Evolutionary conservation across 2,113 vertebrate genomes (phyloP), one percentile per base, ranked within the genome.

Genomic region (Tragelaphus scriptus): DNA sequence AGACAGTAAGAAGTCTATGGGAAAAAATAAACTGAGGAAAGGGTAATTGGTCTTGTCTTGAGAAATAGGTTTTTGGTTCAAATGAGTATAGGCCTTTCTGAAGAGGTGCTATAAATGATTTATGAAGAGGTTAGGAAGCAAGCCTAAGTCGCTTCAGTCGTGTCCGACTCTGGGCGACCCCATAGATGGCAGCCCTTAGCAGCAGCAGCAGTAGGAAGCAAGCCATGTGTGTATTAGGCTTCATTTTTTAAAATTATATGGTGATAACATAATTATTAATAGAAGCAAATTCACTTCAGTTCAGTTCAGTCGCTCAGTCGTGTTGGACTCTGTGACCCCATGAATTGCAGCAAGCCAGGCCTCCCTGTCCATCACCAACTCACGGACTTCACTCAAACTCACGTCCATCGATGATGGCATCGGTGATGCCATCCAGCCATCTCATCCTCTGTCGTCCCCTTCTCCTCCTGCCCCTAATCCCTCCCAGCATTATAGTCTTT

Each of bases 321-420:
- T 28, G 25, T 61, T 11, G 0, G 1, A 61, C 25, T 61, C 58
- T 61, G 25, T 0, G 2, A 61, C 25, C 5, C 58, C 58, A 28
- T 28, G 26, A 61, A 61, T 13, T 0, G 5, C 26, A 61, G 58
- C 11, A 13, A 0, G 5, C 26, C 26, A 61, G 11, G 58, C 26
- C 11, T 61, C 11, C 26, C 12, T 28, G 11, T 61, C 26, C 58
- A 28, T 28, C 58, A 61, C 58, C 5, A 61, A 61, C 58, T 61
- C 26, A 5, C 0, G 0, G 26, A 61, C 5, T 61, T 61, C 26
- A 61, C 26, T 1, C 58, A 61, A 2, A 61, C 11, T 61, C 58
- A 61, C 0, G 0, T 28, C 11, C 58, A 6, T 28, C 2, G 0
- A 25, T 44, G 40, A 44, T 44, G 40, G 40, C 40, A 0, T 61